These are phyloP conservation scores for Canis aureus DNA, from an alignment of 2,113 vertebrate species.

Conservation along the genomic window DNA sequence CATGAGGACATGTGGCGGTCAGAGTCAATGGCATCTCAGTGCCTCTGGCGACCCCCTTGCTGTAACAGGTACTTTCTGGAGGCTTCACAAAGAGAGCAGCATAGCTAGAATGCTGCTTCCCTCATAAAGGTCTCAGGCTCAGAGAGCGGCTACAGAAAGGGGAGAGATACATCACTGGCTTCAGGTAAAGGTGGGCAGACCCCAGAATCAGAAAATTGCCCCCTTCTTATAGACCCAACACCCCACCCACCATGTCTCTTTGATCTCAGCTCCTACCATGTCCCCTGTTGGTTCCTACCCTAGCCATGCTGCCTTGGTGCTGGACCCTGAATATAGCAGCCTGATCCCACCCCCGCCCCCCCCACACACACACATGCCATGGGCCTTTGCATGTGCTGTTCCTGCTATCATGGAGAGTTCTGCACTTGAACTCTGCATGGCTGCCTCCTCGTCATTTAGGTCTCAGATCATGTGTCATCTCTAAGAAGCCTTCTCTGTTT, in stretches of 20 bases:
- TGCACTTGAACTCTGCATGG: not conserved
- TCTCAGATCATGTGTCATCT: not conserved
- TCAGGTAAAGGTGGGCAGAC: not conserved
- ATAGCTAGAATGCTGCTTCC: not conserved
- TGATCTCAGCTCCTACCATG: not conserved
- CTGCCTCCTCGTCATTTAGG: not conserved
- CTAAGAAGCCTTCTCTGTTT: not conserved
- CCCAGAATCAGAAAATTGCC: not conserved
- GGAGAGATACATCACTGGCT: accelerated
- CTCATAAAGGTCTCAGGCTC: not conserved
- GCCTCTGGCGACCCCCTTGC: no score
- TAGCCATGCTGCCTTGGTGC: not conserved
- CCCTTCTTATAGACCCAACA: accelerated
- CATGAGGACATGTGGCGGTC: not conserved
- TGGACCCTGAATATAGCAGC: not conserved
- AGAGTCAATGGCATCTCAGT: not conserved
- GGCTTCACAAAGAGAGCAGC: not conserved
- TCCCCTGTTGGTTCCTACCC: not conserved
- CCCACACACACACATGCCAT: not conserved
- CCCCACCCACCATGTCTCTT: not conserved
- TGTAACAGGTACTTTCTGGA: not conserved
- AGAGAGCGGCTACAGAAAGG: not conserved
- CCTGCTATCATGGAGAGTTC: no score
- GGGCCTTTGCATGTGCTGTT: not conserved
- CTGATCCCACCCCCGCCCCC: not conserved